Evolutionary conservation across 2,113 vertebrate genomes (phyloP), one percentile per base, ranked within the genome.

Genomic region (Ammodytes marinus): DNA sequence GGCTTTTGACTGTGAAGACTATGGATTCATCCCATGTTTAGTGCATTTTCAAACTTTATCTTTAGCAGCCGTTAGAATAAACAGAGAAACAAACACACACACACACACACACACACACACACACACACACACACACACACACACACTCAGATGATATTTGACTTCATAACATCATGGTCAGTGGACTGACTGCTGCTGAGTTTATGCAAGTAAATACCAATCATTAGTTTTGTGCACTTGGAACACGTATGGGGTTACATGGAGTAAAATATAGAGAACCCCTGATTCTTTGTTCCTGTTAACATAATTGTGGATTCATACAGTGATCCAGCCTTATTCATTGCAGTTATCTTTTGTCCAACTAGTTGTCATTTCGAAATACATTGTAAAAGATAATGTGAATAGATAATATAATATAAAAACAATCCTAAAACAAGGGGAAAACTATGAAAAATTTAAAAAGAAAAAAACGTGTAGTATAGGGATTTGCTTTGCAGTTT

Each of bases 1-100:
- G 81, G 82, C 92, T 89, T 79, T 88, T 88, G 89, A 91, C 90
- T 93, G 89, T 92, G 87, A 93, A 89, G 88, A 93, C 77, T 78
- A 65, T 46, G 65, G 85, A 85, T 88, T 58, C 80, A 83, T 87
- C 88, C 67, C 75, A 80, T 59, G 40, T 88, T 89, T 54, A 64
- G 66, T 82, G 54, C 70, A 77, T 88, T 79, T 27, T 85, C n/a
- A 86, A 69, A 76, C 67, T 60, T 73, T 75, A 65, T 79, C 64
- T 66, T 69, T 66, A 61, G 83, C 39, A 69, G 17, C 35, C 54
- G 17, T 77, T 59, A 57, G 58, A 76, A 19, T n/a, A 42, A 63
- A 71, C 52, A 67, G 61, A 80, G 53, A 46, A 78, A 71, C 54
- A 65, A 19, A 50, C 27, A 27, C 27, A 27, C 27, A 27, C 27